A percentile compares a stretch with the other conserved stretches of the same genome.
Evolutionary conservation across 2,888 invertebrate species (phyloP).

Genomic region (Stomorhina lunata): DNA sequence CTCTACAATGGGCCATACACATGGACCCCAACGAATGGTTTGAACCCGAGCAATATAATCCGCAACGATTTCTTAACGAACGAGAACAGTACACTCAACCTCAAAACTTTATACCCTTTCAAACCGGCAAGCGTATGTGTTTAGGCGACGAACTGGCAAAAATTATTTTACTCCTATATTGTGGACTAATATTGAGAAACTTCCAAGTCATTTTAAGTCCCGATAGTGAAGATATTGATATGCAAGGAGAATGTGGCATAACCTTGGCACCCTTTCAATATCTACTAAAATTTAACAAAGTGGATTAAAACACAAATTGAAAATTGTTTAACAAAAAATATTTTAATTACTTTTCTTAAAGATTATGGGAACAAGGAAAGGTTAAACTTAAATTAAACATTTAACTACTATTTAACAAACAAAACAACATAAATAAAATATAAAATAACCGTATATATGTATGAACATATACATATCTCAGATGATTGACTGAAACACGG

Average conservation of each 20-base stretch:
- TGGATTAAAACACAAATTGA: constrained; percentile 38
- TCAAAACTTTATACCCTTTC: constrained; percentile 89
- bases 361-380: neutral
- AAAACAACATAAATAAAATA: constrained; percentile 66
- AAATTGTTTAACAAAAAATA: constrained; percentile 54
- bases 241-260: constrained; percentile 87
- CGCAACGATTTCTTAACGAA: constrained; percentile 85
- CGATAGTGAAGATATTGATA: constrained; percentile 80
- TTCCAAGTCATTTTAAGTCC: constrained; percentile 80
- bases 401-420: constrained; percentile 69
- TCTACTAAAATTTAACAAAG: constrained; percentile 72
- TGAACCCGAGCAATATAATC: constrained; percentile 85
- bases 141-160: constrained; percentile 91
- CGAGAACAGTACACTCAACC: constrained; percentile 84
- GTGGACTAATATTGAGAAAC: constrained; percentile 83
- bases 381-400: constrained; percentile 45
- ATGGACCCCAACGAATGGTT: constrained; percentile 86
- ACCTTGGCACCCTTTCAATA: constrained; percentile 86
- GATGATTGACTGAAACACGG: neutral
- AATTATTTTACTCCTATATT: constrained; percentile 85
- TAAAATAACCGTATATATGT: neutral
- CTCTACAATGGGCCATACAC: constrained; percentile 90
- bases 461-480: neutral
- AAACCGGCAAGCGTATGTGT: constrained; percentile 91
- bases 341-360: constrained; percentile 51